A percentile compares a stretch with the other conserved stretches of the same genome.
These are phyloP conservation scores for Babyrousa celebensis DNA, from an alignment of 2,797 vertebrate species.

Conservation along the genomic window DNA sequence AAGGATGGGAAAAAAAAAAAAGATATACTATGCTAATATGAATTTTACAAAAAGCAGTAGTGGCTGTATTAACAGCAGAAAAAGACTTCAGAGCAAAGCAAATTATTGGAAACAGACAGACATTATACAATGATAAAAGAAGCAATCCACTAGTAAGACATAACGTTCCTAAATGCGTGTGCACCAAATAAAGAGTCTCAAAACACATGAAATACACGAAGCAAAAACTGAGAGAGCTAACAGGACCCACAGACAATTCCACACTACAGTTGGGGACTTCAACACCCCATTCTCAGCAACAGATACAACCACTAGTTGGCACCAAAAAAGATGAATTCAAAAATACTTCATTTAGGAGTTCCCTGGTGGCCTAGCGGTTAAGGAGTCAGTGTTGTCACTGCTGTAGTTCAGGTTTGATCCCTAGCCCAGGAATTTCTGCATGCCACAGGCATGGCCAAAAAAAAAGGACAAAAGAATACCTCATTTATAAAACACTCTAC, in stretches of 20 bases:
- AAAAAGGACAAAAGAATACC: not conserved
- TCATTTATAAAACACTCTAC: not conserved
- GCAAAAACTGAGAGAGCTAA: not conserved
- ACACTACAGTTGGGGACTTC: not conserved
- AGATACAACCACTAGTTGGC: not conserved
- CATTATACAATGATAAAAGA: slow-evolving; percentile 20
- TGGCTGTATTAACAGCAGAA: slow-evolving; percentile 27
- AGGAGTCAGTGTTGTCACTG: too few species aligned
- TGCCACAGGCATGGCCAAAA: too few species aligned
- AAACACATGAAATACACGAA: not conserved
- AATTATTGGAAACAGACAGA: slow-evolving; percentile 20
- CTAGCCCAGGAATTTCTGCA: too few species aligned
- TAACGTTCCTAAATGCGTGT: not conserved
- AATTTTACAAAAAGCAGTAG: not conserved
- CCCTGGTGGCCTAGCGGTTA: too few species aligned
- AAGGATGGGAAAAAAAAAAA: not conserved
- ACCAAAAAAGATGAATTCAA: slow-evolving; percentile 22
- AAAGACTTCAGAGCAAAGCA: slow-evolving; percentile 65
- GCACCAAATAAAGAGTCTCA: not conserved
- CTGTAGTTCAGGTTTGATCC: too few species aligned
- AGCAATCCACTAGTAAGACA: not conserved
- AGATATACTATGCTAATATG: not conserved
- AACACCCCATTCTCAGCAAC: not conserved
- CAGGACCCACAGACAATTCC: not conserved
- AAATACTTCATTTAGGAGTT: not conserved